Base-by-base conservation (phyloP, 1,140 invertebrate species). In the Matsumurasca onukii region DNA sequence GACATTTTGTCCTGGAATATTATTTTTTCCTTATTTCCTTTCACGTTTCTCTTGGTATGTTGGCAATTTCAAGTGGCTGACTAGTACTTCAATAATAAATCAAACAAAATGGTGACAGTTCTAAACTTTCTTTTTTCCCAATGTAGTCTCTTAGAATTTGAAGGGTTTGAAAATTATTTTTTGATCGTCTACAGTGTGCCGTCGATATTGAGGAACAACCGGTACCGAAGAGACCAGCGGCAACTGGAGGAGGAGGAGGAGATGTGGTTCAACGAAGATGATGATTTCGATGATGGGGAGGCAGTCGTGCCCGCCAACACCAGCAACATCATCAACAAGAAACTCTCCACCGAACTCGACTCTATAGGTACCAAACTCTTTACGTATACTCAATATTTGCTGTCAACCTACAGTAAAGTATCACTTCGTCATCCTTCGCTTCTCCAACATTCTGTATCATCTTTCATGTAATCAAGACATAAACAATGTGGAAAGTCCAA, bases 211-310 rank as follows among this genome's bases (percentile, higher is more conserved):
- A 83, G 92, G 74, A 90, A 85, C 70, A 88, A 88, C 78, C 84
- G 95, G 67, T 98, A 92, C 80, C 83, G 95, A 72, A 86, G 95
- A 57, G 96, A 98, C 82, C 91, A 93, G 70, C 84, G 95, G 51
- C 90, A 96, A 76, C 85, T 98, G 70, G 96, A 98, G 57, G 95
- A 98, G 76, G 97, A 99, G 74, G 97, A 99, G 78, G 97, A 98
- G 80, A 95, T 97, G 87, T 99, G 96, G 96, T 98, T 98, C 81
- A 97, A 97, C 78, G 93, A 97, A 75, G 95, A 98, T 73, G 95
- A 97, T 75, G 89, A 94, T 73, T 93, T 97, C 72, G 95, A 98
- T 76, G 90, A 89, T 30, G 94, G 97, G 73, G 90, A 89, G 61
- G 82, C 85, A 48, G 83, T 86, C 20, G 82, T 87, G 30, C 81